A percentile compares a stretch with the other conserved stretches of the same genome.
phyloP scores from a whole-genome alignment of 2,797 vertebrate species.

The Dallia pectoralis region DNA sequence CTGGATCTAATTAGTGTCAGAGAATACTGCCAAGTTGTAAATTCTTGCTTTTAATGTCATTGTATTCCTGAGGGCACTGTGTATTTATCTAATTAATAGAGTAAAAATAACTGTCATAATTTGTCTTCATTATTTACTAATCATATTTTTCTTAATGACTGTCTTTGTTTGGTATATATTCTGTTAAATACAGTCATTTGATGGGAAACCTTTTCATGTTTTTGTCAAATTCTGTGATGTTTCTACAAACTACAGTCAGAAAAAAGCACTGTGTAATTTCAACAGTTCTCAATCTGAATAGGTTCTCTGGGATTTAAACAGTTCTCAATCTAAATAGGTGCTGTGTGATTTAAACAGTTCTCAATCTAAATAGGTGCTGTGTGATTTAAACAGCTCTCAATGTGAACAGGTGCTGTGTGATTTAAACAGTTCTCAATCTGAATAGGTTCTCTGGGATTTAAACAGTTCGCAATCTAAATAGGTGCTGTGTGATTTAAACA shows the following conservation, averaged over 20 bases:
- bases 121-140: constrained; percentile 19
- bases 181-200: constrained; percentile 53
- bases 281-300: no score
- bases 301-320: no score
- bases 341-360: no score
- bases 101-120: not conserved
- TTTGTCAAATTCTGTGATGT: not conserved
- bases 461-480: no score
- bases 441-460: no score
- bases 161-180: constrained; percentile 51
- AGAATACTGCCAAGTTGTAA: not conserved
- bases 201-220: not conserved
- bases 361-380: no score
- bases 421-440: no score
- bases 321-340: no score
- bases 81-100: not conserved
- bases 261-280: not conserved
- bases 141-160: constrained; percentile 20
- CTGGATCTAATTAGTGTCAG: not conserved
- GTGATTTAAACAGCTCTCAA: no score
- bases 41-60: constrained; percentile 5
- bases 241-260: not conserved
- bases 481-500: not conserved
- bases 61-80: constrained; percentile 12
- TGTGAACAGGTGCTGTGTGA: no score